phyloP scores from a whole-genome alignment of 2,888 invertebrate species.

The Epirrhoe alternata region DNA sequence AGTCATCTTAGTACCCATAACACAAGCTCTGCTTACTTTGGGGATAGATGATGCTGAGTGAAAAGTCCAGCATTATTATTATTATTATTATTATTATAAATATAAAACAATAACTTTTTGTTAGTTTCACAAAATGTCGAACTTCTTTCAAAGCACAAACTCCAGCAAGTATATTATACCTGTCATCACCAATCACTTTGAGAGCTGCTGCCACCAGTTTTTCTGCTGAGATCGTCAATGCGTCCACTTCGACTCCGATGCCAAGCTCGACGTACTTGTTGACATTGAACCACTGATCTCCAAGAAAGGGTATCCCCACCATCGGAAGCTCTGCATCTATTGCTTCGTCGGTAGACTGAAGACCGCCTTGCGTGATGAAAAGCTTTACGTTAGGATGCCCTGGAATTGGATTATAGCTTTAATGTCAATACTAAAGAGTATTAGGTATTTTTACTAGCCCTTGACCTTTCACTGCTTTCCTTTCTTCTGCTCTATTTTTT shows the following conservation, averaged over 20 bases:
- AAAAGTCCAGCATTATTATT: too few relatives aligned
- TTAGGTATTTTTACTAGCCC: too few relatives aligned
- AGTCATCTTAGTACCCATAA: too few relatives aligned
- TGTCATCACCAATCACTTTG: conserved; percentile 38
- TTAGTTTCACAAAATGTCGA: too few relatives aligned
- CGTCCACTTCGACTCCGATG: conserved; percentile 46
- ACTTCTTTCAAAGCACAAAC: too few relatives aligned
- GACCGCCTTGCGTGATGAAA: conserved; percentile 70
- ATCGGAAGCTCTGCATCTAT: conserved; percentile 62
- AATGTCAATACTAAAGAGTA: too few relatives aligned
- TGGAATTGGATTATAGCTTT: conserved; percentile 25
- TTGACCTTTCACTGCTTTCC: too few relatives aligned
- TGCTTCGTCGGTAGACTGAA: conserved; percentile 69
- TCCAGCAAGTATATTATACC: conserved; percentile 22
- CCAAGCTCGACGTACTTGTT: conserved; percentile 45
- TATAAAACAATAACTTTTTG: too few relatives aligned
- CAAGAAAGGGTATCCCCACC: conserved; percentile 63
- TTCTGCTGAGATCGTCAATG: conserved; percentile 39
- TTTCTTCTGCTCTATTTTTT: too few relatives aligned
- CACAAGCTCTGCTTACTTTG: too few relatives aligned
- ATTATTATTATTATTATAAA: too few relatives aligned
- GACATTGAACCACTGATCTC: conserved; percentile 58
- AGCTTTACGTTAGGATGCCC: conserved; percentile 68
- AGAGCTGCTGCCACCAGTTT: conserved; percentile 43
- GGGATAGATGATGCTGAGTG: too few relatives aligned